These are phyloP conservation scores for Vanacampus margaritifer DNA, from an alignment of 2,113 vertebrate species.

Conservation along the genomic window DNA sequence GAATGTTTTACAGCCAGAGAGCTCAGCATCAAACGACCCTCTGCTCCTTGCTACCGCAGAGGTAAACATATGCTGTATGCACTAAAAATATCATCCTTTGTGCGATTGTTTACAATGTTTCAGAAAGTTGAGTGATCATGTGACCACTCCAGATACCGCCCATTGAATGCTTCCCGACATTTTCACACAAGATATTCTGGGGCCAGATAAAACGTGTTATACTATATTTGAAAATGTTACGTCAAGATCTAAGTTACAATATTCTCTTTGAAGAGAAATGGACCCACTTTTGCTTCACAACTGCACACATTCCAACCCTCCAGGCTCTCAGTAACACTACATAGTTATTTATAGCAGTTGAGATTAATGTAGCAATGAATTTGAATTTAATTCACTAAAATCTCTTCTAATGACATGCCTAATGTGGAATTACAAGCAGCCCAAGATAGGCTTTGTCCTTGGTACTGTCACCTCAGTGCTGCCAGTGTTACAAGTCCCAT, in stretches of 20 bases:
- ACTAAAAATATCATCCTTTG: not conserved
- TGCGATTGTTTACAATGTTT: constrained; percentile 30
- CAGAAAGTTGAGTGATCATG: constrained; percentile 34
- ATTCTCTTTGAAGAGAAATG: constrained; percentile 21
- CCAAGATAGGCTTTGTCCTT: constrained; percentile 69
- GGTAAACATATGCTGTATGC: constrained; percentile 20
- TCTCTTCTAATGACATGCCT: constrained; percentile 11
- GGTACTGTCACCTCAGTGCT: constrained; percentile 62
- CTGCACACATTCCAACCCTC: not conserved
- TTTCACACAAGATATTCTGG: constrained; percentile 14
- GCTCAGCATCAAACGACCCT: constrained; percentile 35
- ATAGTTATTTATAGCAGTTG: constrained; percentile 3
- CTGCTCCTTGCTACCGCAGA: constrained; percentile 13
- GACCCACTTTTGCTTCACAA: constrained; percentile 11
- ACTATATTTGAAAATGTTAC: constrained; percentile 26
- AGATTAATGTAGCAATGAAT: constrained; percentile 1
- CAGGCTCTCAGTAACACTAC: not conserved
- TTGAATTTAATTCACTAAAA: constrained; percentile 11
- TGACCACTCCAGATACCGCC: constrained; percentile 24
- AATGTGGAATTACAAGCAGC: constrained; percentile 33
- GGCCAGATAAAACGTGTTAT: constrained; percentile 10
- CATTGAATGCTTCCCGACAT: constrained; percentile 23
- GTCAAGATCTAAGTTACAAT: constrained; percentile 19
- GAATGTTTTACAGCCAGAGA: constrained; percentile 57
- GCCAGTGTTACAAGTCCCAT: constrained; percentile 55